phyloP scores from a whole-genome alignment of 2,888 invertebrate species.

The Drosophila putrida region DNA sequence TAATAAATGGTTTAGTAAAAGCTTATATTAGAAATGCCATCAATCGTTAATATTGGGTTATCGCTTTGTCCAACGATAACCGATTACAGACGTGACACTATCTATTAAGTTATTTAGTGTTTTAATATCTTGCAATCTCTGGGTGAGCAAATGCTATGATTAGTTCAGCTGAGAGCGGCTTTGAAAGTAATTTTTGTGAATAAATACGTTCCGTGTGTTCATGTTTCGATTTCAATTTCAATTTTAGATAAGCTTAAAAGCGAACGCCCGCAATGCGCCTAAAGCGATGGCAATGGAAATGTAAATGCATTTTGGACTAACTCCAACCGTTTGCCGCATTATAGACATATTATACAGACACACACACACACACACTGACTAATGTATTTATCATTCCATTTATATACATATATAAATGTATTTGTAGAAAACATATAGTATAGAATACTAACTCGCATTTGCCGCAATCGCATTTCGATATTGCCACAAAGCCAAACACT shows the following conservation, averaged over 20 bases:
- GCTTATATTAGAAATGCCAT: background rate
- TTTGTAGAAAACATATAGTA: constrained; percentile 9
- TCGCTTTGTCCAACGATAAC: background rate
- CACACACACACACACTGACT: background rate
- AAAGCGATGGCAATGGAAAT: constrained; percentile 70
- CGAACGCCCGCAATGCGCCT: constrained; percentile 73
- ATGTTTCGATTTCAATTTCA: constrained; percentile 64
- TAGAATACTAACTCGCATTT: constrained; percentile 23
- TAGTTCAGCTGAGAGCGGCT: constrained; percentile 28
- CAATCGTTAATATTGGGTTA: background rate
- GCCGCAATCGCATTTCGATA: constrained; percentile 63
- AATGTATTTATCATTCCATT: background rate
- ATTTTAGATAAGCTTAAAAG: constrained; percentile 70
- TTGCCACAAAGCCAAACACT: constrained; percentile 52
- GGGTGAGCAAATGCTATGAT: constrained; percentile 18
- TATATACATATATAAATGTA: constrained; percentile 6
- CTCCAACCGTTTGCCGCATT: constrained; percentile 76
- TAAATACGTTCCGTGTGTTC: constrained; percentile 14
- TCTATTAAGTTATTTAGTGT: constrained; percentile 2
- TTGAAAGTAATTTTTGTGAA: constrained; percentile 1
- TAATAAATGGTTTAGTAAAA: background rate
- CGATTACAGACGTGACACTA: background rate
- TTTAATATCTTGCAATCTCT: background rate
- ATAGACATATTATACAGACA: constrained; percentile 51
- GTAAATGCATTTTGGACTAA: constrained; percentile 70